phyloP scores from a whole-genome alignment of 2,888 invertebrate species.

The Celastrina argiolus region DNA sequence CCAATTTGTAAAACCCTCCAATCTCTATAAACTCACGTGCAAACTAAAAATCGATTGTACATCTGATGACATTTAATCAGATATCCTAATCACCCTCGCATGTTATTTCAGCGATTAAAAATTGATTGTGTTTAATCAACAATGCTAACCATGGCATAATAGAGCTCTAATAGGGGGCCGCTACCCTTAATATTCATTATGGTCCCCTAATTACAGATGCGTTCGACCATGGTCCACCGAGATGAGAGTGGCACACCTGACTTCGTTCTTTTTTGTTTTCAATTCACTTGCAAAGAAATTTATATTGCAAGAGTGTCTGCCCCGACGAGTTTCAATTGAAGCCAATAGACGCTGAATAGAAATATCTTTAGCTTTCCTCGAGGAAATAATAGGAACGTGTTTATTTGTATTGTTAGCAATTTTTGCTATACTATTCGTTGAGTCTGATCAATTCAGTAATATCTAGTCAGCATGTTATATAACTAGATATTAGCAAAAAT shows the following conservation, averaged over 20 bases:
- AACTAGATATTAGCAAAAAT: background rate
- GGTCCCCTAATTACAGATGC: conserved; percentile 66
- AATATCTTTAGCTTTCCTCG: conserved; percentile 23
- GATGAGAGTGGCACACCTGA: conserved; percentile 66
- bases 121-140: conserved; percentile 59
- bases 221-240: conserved; percentile 52
- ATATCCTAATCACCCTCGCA: conserved; percentile 31
- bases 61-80: conserved; percentile 17
- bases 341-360: conserved; percentile 46
- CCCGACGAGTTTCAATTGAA: conserved; percentile 53
- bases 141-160: conserved; percentile 47
- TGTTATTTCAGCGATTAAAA: conserved; percentile 49
- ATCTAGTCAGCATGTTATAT: background rate
- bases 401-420: conserved; percentile 14
- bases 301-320: conserved; percentile 57
- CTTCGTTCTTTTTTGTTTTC: conserved; percentile 59
- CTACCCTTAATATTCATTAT: conserved; percentile 72
- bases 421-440: background rate
- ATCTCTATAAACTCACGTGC: conserved; percentile 19
- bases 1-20: too few relatives aligned
- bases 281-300: conserved; percentile 57
- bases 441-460: background rate
- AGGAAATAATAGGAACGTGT: conserved; percentile 2
- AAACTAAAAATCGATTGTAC: background rate
- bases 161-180: conserved; percentile 48